Evolutionary conservation across 1,140 invertebrate species (phyloP), one percentile per base, ranked within the genome.

Genomic region (Lordiphosa mommai): DNA sequence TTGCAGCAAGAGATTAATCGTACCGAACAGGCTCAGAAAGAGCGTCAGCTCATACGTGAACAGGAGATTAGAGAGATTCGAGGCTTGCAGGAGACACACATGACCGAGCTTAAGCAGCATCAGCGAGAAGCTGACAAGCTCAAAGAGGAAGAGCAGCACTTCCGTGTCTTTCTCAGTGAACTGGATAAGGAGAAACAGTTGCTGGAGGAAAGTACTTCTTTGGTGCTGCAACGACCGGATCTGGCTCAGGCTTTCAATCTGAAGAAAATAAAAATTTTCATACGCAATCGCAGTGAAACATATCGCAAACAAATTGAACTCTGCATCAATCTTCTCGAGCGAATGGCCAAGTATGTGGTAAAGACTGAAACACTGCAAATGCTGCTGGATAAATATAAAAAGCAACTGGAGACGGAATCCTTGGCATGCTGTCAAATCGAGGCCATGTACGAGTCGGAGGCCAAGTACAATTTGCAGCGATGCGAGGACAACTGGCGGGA

Each of bases 361-460:
- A 68, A 80, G 8, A n/a, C 53, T 0, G 67, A 85, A 20, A n/a
- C 49, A 5, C 20, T 87, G 14, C 38, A 73, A n/a, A 1, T 44
- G 0, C 40, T 88, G 4, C 43, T 72, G 0, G 10, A 61, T 0
- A 71, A 82, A 34, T 86, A 76, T 46, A 56, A 73, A 12, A 8
- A 47, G 1, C 56, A 88, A 34, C 33, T 76, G 33, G 68, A 87
- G n/a, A 2, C 10, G 2, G 88, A 89, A 17, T 5, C 34, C 0
- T 7, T 66, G n/a, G 77, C 67, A 4, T 47, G 51, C 10, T 6
- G 46, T 5, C 61, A 87, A 37, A 77, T 89, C 13, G 88, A 89
- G n/a, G 47, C 55, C 30, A 88, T 89, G 88, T 89, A 89, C 61
- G 88, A 89, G 41, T 89, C 88, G 0, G 88, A 89, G 55, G 88